Conservation (phyloP, 2,113 vertebrate genomes). For the Turdus rufiventris region DNA sequence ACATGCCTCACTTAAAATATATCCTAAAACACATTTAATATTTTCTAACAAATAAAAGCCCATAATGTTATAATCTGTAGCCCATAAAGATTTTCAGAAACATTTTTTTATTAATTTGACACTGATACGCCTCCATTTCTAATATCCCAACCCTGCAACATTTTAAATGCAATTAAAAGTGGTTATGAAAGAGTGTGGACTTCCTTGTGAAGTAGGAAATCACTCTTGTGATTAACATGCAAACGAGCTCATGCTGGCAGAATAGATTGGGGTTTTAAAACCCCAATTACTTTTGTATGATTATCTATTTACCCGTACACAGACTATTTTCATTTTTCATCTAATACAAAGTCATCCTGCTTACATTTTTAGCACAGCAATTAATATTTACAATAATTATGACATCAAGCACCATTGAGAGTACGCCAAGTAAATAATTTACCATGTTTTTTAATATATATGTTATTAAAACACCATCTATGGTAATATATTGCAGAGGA, state of each 20-base stretch:
- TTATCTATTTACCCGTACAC: conserved; percentile 99
- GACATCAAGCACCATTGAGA: conserved; percentile 77
- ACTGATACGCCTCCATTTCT: conserved; percentile 98
- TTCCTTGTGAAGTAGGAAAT: conserved; percentile 96
- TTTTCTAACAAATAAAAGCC: conserved; percentile 67
- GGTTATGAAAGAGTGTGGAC: conserved; percentile 96
- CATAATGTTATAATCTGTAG: conserved; percentile 72
- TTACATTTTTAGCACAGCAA: conserved; percentile 83
- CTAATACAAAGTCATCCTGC: conserved; percentile 83
- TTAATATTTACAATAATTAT: conserved; percentile 84
- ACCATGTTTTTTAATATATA: conserved; percentile 57
- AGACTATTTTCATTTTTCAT: conserved; percentile 97
- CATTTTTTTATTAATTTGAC: conserved; percentile 94
- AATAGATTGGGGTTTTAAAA: conserved; percentile 99
- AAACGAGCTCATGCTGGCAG: conserved; percentile 99
- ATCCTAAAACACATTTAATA: conserved; percentile 54
- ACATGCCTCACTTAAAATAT: conserved; percentile 57
- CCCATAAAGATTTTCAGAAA: conserved; percentile 76
- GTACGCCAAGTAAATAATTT: conserved; percentile 67
- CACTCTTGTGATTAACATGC: conserved; percentile 99
- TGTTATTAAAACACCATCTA: conserved; percentile 61
- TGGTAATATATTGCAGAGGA: conserved; percentile 41
- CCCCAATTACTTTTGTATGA: conserved; percentile 99
- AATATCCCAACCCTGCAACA: conserved; percentile 98
- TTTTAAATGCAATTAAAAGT: conserved; percentile 99